Conservation (phyloP, 2,113 vertebrate species). For the Bubo bubo region DNA sequence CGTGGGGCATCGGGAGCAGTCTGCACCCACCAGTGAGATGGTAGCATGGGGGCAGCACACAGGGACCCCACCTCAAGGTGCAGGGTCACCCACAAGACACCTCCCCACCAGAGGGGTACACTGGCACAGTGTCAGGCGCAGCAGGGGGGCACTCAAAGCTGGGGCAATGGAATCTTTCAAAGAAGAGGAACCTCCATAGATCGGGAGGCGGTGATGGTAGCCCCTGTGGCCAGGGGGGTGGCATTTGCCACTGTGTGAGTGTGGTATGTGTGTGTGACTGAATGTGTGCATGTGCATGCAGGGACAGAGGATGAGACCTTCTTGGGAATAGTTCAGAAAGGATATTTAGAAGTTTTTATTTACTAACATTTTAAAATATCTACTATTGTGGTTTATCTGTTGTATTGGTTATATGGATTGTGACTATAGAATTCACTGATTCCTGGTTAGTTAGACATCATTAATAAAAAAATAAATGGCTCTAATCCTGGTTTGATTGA, state of each 20-base stretch:
- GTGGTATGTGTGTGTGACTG: not conserved
- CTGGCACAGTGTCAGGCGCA: not conserved
- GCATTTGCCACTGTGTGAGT: not conserved
- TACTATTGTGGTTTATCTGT: not conserved
- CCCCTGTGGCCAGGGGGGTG: fast-evolving
- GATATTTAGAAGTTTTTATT: not conserved
- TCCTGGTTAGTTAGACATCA: not conserved
- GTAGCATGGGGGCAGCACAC: not conserved
- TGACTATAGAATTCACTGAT: not conserved
- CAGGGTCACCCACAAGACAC: not conserved
- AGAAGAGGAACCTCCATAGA: not conserved
- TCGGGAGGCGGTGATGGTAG: too few relatives aligned
- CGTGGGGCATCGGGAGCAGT: fast-evolving
- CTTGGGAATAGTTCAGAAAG: not conserved
- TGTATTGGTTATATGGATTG: not conserved
- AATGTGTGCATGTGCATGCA: not conserved
- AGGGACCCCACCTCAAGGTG: too few relatives aligned
- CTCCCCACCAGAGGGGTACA: fast-evolving
- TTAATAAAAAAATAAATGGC: not conserved
- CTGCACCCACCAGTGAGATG: not conserved
- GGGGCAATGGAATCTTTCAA: not conserved
- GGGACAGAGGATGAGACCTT: not conserved
- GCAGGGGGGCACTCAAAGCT: not conserved
- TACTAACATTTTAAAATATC: not conserved
- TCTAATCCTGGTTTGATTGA: not conserved